Evolutionary conservation across 2,113 vertebrate species (phyloP).

Genomic region (Rhinogobius similis): DNA sequence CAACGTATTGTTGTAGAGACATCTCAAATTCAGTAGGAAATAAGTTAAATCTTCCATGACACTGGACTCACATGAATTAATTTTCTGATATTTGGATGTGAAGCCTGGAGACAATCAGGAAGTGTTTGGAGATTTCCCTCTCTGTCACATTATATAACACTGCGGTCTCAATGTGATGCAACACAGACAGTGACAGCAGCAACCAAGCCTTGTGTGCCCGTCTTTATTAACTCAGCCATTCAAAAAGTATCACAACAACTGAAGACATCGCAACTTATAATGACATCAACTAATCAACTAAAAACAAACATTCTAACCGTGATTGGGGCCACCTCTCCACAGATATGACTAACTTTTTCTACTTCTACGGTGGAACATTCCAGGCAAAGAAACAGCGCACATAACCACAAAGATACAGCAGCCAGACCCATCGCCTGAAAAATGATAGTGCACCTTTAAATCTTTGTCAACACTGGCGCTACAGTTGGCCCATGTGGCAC

Average conservation of each 20-base stretch:
- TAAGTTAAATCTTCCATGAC: neutral
- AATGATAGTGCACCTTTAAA: neutral
- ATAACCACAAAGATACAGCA: too few relatives aligned
- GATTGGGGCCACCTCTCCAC: too few relatives aligned
- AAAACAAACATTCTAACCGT: too few relatives aligned
- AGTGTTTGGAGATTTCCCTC: constrained; percentile 1
- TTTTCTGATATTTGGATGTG: neutral
- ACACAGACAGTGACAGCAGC: constrained; percentile 38
- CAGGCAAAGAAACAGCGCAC: too few relatives aligned
- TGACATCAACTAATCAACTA: too few relatives aligned
- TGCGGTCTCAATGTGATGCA: constrained; percentile 45
- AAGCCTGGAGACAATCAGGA: neutral
- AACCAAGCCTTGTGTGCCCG: constrained; percentile 15
- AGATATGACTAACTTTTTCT: too few relatives aligned
- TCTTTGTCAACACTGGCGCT: neutral
- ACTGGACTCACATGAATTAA: neutral
- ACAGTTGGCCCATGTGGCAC: constrained; percentile 52
- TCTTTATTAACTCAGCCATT: constrained; percentile 6
- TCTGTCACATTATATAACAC: constrained; percentile 24
- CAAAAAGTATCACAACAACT: neutral
- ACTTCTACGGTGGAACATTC: neutral
- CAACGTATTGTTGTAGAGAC: neutral
- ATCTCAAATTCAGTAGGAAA: neutral
- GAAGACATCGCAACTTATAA: neutral
- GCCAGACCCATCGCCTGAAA: neutral